Conservation (phyloP, 1,140 invertebrate genomes). For the Sitophilus oryzae region DNA sequence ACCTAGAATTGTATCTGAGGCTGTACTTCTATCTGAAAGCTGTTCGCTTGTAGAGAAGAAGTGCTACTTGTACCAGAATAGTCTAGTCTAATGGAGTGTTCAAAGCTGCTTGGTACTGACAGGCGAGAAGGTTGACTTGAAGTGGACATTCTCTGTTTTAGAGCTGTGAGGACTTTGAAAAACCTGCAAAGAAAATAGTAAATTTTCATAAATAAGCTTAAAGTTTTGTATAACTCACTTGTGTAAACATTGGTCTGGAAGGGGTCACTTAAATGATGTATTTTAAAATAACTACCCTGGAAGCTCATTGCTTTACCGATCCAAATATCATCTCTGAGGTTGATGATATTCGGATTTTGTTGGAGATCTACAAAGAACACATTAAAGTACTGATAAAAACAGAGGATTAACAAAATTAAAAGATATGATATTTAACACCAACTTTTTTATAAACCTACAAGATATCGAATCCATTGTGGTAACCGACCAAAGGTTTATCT, state of each 20-base stretch:
- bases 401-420: slow-evolving; percentile 8
- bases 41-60: slow-evolving; percentile 36
- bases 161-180: slow-evolving; percentile 36
- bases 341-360: slow-evolving; percentile 59
- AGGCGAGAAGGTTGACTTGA: slow-evolving; percentile 26
- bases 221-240: slow-evolving; percentile 47
- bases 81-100: slow-evolving; percentile 35
- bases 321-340: slow-evolving; percentile 89
- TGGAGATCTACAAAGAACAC: slow-evolving; percentile 26
- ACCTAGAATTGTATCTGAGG: slow-evolving; percentile 38
- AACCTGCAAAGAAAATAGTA: slow-evolving; percentile 24
- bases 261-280: slow-evolving; percentile 67
- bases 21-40: slow-evolving; percentile 35
- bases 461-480: slow-evolving; percentile 49
- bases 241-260: slow-evolving; percentile 64
- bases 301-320: slow-evolving; percentile 77
- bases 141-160: slow-evolving; percentile 14
- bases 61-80: slow-evolving; percentile 37
- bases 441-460: slow-evolving; percentile 39
- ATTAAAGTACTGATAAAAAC: neutral
- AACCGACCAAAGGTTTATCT: slow-evolving; percentile 44
- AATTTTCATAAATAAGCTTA: neutral
- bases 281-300: slow-evolving; percentile 76
- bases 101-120: slow-evolving; percentile 21
- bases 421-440: slow-evolving; percentile 18